Evolutionary conservation across 2,797 vertebrate species (phyloP).

Genomic region (Phrynocephalus forsythii): DNA sequence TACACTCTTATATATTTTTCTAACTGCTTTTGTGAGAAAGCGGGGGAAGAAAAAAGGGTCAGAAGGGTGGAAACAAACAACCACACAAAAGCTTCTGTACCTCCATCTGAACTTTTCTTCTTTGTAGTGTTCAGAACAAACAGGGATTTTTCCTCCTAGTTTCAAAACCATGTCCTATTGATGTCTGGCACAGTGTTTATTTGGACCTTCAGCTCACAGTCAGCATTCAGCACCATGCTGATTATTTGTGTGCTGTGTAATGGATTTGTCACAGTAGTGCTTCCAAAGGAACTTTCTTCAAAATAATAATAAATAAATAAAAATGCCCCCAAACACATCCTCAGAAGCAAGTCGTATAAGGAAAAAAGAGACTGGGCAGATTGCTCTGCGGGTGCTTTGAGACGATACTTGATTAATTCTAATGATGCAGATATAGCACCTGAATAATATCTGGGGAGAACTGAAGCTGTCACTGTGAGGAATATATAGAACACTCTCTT

Average conservation of each 20-base stretch:
- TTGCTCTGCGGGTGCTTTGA: constrained; percentile 41
- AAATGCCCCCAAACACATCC: neutral
- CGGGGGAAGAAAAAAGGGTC: constrained; percentile 9
- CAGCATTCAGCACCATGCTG: constrained; percentile 63
- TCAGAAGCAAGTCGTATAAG: constrained; percentile 50
- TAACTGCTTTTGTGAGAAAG: constrained; percentile 46
- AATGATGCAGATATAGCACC: constrained; percentile 15
- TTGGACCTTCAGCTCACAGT: constrained; percentile 71
- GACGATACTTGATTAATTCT: constrained; percentile 42
- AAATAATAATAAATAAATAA: constrained; percentile 52
- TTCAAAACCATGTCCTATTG: constrained; percentile 64
- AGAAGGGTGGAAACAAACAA: constrained; percentile 64
- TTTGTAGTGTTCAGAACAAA: constrained; percentile 42
- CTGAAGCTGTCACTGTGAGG: neutral
- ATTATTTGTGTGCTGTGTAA: constrained; percentile 64
- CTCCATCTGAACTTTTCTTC: constrained; percentile 65
- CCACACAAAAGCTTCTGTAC: constrained; percentile 46
- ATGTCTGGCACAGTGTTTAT: constrained; percentile 57
- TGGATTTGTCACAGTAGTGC: constrained; percentile 71
- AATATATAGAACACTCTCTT: neutral
- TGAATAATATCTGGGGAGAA: neutral
- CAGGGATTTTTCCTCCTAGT: constrained; percentile 9
- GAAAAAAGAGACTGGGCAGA: constrained; percentile 23
- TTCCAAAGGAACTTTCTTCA: constrained; percentile 63
- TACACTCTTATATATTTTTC: constrained; percentile 42